Base-by-base conservation (phyloP, 2,113 vertebrate species). In the Speoplatyrhinus poulsoni region DNA sequence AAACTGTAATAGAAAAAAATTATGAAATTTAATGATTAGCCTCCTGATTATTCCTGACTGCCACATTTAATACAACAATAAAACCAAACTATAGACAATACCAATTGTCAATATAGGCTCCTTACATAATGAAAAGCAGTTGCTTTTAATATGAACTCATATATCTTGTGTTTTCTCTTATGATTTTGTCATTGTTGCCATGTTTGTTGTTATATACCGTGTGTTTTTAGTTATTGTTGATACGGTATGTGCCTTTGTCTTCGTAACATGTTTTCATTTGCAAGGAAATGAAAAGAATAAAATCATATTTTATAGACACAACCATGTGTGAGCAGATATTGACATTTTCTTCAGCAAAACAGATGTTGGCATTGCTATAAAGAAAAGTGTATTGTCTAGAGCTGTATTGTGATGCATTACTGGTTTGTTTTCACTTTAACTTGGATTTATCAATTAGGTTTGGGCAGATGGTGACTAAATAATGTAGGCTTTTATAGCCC, bases 371-470 rank as follows among this genome's bases (percentile, higher is more conserved):
- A 67, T 26, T 9, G 13, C 50, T 56, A 16, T 56, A 15, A n/a
- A 17, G 33, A 66, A 7, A 10, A 33, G 16, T 41, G 33, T 46
- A 9, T 56, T 46, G 52, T 66, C 41, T 55, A 61, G 41, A 61
- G 13, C 36, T 33, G 15, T 66, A 46, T 66, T 19, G 33, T 3
- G 33, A 52, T 15, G 53, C 52, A 46, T 66, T 33, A 66, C 54
- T 57, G 46, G 65, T 58, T 67, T 64, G n/a, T 60, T 73, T 65
- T 69, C 55, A 36, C 46, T 47, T 59, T 47, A 70, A 50, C 58
- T 53, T 36, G 19, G 11, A 33, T 54, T 69, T 60, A 55, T 60
- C 32, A 26, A 53, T 41, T 19, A n/a, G 11, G 12, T 41, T 53
- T 46, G 49, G 49, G 12, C n/a, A 62, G 12, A 63, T 46, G 46